Evolutionary conservation across 2,888 invertebrate species (phyloP), one percentile per base, ranked within the genome.

Genomic region (Carabus problematicus): DNA sequence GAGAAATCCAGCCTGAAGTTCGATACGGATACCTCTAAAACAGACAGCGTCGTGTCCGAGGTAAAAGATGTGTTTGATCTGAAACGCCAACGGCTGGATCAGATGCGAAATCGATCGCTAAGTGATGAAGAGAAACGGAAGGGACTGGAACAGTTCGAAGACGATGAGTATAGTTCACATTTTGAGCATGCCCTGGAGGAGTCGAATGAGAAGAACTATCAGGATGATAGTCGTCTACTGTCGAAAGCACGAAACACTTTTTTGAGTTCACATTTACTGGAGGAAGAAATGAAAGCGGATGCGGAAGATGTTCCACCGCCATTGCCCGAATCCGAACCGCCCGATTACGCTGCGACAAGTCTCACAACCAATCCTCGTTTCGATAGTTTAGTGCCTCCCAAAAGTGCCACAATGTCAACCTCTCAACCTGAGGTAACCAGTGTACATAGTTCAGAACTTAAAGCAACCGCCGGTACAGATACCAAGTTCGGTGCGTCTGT

Each of bases 81-180:
- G 74, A 75, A 74, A 72, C 68, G 70, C 70, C 71, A 63, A 74
- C 71, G 40, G 19, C 39, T 58, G 39, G 58, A 66, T 11, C 49
- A 66, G 58, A 18, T 66, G 11, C 58, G 52, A 52, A 67, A 67
- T 67, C 39, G 69, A 9, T 85, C 86, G 8, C 77, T 87, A 62
- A 87, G 86, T 75, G 87, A 88, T 75, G 87, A 88, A 74, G 87
- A 88, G 72, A 87, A 87, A 74, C 78, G 81, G 8, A 80, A 82
- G 62, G 81, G 79, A 66, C 71, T 84, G 52, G 75, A 77, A 70
- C 75, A 76, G 49, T 74, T 76, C 54, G 76, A 76, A 47, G 74
- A 75, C 1, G 81, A 81, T 72, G 76, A 77, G 45, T 80, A 81
- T 73, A 82, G 81, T 71, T 73, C 77, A 2, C 72, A 75, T 56